Evolutionary conservation across 2,888 invertebrate genomes (phyloP).

Genomic region (Caradrina clavipalpis): DNA sequence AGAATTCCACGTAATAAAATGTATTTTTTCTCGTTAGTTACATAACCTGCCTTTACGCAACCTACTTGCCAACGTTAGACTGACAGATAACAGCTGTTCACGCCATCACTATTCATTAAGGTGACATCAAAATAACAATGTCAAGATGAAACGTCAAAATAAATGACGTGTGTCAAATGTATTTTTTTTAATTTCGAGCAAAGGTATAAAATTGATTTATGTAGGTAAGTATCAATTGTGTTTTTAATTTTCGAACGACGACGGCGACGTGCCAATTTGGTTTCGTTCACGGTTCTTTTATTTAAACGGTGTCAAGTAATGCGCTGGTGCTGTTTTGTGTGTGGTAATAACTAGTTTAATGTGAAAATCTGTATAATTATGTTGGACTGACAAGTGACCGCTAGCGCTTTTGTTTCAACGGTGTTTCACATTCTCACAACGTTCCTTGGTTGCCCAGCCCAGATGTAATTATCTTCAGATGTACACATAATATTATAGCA

Average conservation of each 20-base stretch:
- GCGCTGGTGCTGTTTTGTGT: neutral
- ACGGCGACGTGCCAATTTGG: constrained; percentile 36
- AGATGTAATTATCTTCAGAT: too few relatives aligned
- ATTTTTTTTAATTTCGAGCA: constrained; percentile 34
- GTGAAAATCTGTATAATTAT: neutral
- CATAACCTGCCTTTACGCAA: constrained; percentile 53
- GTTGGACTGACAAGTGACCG: neutral
- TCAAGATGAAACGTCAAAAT: constrained; percentile 59
- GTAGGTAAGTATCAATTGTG: constrained; percentile 43
- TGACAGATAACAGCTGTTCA: constrained; percentile 63
- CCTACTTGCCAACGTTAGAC: constrained; percentile 32
- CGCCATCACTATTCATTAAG: constrained; percentile 64
- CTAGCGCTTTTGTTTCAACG: too few relatives aligned
- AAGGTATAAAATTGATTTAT: constrained; percentile 58
- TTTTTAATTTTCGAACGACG: constrained; percentile 57
- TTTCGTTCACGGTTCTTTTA: constrained; percentile 50
- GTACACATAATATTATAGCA: too few relatives aligned
- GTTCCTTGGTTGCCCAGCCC: too few relatives aligned
- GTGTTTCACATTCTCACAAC: too few relatives aligned
- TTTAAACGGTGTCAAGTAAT: constrained; percentile 34
- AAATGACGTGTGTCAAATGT: constrained; percentile 55
- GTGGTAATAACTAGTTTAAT: neutral
- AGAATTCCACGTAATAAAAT: constrained; percentile 37
- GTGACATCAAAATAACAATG: constrained; percentile 61
- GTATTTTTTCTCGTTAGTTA: constrained; percentile 35